phyloP scores from a whole-genome alignment of 2,113 vertebrate species.

The Gadus chalcogrammus region DNA sequence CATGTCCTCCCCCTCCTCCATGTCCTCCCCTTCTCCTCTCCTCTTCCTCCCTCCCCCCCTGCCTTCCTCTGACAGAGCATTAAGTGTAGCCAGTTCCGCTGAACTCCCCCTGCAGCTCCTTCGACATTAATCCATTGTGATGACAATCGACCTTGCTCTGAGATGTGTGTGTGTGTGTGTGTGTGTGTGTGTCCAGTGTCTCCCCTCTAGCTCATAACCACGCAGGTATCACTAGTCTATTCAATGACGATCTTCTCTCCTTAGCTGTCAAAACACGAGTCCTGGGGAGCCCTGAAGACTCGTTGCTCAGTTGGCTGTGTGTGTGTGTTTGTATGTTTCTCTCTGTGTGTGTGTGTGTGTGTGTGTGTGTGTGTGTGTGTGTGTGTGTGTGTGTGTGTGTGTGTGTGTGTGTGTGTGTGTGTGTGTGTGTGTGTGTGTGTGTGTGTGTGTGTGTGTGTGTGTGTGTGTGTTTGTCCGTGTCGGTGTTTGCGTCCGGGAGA shows the following conservation, averaged over 20 bases:
- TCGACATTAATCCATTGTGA: slow-evolving; percentile 79
- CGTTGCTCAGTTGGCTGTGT: slow-evolving; percentile 63
- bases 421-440: slow-evolving; percentile 18
- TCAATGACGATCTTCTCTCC: slow-evolving; percentile 73
- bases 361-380: slow-evolving; percentile 1
- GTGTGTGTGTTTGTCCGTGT: not conserved
- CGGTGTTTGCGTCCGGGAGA: not conserved
- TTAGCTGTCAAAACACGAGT: slow-evolving; percentile 72
- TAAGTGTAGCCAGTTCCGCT: slow-evolving; percentile 71
- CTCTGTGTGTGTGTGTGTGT: not conserved
- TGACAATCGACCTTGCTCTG: slow-evolving; percentile 77
- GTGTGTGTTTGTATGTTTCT: slow-evolving; percentile 21
- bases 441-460: not conserved
- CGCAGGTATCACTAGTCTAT: slow-evolving; percentile 71
- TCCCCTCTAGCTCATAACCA: slow-evolving; percentile 61
- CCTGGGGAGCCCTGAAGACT: slow-evolving; percentile 67
- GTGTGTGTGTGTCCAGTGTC: slow-evolving; percentile 54
- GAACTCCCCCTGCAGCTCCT: slow-evolving; percentile 73
- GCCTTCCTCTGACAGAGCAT: slow-evolving; percentile 70
- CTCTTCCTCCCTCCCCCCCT: slow-evolving; percentile 42
- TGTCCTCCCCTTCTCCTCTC: slow-evolving; percentile 36
- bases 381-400: not conserved
- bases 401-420: slow-evolving; percentile 13
- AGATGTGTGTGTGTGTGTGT: slow-evolving; percentile 51
- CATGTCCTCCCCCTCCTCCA: slow-evolving; percentile 21